phyloP scores from a whole-genome alignment of 2,888 invertebrate species.

The Cataglyphis altisquamis region DNA sequence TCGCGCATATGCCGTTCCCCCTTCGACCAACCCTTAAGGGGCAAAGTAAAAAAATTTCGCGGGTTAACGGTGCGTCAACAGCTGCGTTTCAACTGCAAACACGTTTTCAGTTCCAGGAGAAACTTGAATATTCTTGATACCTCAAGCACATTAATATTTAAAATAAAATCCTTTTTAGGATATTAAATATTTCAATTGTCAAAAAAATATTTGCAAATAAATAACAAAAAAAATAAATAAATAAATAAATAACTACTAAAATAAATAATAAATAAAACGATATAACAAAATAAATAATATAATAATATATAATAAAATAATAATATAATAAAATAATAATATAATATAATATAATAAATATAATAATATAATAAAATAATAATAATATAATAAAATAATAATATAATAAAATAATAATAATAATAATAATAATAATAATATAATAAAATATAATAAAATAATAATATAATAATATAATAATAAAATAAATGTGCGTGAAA shows the following conservation, averaged over 20 bases:
- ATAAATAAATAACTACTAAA: background rate
- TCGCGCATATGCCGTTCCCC: conserved; percentile 76
- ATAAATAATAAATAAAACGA: background rate
- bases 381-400: background rate
- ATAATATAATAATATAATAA: background rate
- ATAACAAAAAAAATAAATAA: background rate
- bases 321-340: too few relatives aligned
- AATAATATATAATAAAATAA: too few relatives aligned
- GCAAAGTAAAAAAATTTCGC: conserved; percentile 59
- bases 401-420: background rate
- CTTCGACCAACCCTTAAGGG: conserved; percentile 66
- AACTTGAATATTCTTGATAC: background rate
- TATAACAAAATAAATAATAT: background rate
- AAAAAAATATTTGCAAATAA: background rate
- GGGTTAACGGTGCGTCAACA: conserved; percentile 60
- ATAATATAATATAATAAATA: too few relatives aligned
- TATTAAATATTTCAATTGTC: background rate
- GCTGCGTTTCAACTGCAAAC: conserved; percentile 47
- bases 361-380: background rate
- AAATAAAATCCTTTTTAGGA: background rate
- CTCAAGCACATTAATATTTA: background rate
- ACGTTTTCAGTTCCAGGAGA: background rate
- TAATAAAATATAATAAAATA: background rate
- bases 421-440: too few relatives aligned
- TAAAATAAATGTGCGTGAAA: background rate